Evolutionary conservation across 2,888 invertebrate genomes (phyloP).

Genomic region (Loripinus fragilis): DNA sequence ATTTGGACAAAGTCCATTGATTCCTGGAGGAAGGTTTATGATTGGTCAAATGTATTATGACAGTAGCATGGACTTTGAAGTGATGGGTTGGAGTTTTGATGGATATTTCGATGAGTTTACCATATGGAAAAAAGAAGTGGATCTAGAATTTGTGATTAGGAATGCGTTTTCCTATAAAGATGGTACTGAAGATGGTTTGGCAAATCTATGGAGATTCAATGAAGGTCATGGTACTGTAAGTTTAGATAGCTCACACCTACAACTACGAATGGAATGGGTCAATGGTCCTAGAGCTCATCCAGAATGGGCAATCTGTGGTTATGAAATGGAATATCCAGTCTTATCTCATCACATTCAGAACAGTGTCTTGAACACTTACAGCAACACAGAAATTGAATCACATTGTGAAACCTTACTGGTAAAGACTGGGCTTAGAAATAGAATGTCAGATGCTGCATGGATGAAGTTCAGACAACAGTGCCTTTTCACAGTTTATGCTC

Average conservation of each 20-base stretch:
- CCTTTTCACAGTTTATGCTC: slow-evolving; percentile 32
- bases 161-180: slow-evolving; percentile 54
- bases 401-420: background rate
- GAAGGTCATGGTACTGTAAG: slow-evolving; percentile 51
- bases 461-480: slow-evolving; percentile 33
- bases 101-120: slow-evolving; percentile 69
- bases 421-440: background rate
- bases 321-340: slow-evolving; percentile 40
- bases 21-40: slow-evolving; percentile 66
- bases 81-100: slow-evolving; percentile 54
- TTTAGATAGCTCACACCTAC: slow-evolving; percentile 44
- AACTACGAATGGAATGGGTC: slow-evolving; percentile 35
- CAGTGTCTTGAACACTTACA: background rate
- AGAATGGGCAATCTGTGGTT: slow-evolving; percentile 55
- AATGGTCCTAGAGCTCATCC: slow-evolving; percentile 58
- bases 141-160: slow-evolving; percentile 46
- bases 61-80: slow-evolving; percentile 18
- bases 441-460: background rate
- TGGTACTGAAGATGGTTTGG: slow-evolving; percentile 31
- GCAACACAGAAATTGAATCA: background rate
- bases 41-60: slow-evolving; percentile 63
- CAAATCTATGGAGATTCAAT: slow-evolving; percentile 66
- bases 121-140: slow-evolving; percentile 64
- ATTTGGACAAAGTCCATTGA: slow-evolving; percentile 36
- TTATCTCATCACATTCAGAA: background rate